A percentile compares a stretch with the other conserved stretches of the same genome.
These are phyloP conservation scores for Helobdella robusta DNA, from an alignment of 2,888 invertebrate species.

Conservation along the genomic window DNA sequence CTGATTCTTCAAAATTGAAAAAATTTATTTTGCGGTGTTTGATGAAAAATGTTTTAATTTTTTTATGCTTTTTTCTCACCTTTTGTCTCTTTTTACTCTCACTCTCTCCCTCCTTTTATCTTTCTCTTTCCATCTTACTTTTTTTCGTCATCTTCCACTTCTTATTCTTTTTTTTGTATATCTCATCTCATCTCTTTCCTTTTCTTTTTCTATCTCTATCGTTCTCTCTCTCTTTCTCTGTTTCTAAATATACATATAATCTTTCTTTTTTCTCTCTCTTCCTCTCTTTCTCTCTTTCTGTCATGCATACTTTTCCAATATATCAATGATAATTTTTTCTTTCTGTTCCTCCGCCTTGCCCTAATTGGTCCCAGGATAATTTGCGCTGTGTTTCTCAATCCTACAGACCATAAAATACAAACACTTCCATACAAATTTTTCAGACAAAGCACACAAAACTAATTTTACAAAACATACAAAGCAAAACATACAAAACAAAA, in stretches of 20 bases:
- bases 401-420: no score
- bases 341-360: neutral
- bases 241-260: neutral
- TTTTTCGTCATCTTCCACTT: neutral
- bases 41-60: neutral
- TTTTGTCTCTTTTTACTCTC: constrained; percentile 3
- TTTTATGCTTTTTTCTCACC: constrained; percentile 4
- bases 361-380: no score
- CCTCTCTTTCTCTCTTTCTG: neutral
- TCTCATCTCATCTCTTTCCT: neutral
- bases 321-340: neutral
- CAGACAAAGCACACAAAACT: no score
- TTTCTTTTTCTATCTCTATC: neutral
- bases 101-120: neutral
- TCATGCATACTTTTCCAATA: neutral
- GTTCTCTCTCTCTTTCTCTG: neutral
- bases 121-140: neutral
- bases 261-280: neutral
- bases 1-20: neutral
- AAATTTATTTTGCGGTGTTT: neutral
- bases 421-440: no score
- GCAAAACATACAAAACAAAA: no score
- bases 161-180: neutral
- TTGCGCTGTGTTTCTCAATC: no score
- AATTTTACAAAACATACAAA: no score